A percentile compares a stretch with the other conserved stretches of the same genome.
Conservation (phyloP, 2,797 vertebrate genomes). For the Acanthurus tractus region DNA sequence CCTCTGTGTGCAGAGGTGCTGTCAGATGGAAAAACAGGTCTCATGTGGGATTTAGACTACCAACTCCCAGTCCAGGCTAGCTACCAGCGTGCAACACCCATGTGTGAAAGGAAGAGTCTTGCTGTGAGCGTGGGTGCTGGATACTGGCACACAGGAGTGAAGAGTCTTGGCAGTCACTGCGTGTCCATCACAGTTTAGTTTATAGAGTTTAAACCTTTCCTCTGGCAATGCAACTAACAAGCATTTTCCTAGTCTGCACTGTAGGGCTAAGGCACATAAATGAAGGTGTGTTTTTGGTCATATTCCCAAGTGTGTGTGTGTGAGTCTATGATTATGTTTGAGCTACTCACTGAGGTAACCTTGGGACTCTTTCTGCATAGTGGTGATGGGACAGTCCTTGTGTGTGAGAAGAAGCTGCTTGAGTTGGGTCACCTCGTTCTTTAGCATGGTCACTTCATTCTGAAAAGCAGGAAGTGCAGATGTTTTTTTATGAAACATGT, state of each 20-base stretch:
- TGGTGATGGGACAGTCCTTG: constrained; percentile 99
- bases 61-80: constrained; percentile 57
- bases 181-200: constrained; percentile 58
- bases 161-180: constrained; percentile 52
- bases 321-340: constrained; percentile 53
- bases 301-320: constrained; percentile 32
- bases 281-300: constrained; percentile 48
- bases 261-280: constrained; percentile 49
- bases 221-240: constrained; percentile 38
- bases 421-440: constrained; percentile 99
- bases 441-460: constrained; percentile 99
- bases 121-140: constrained; percentile 64
- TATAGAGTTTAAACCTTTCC: constrained; percentile 50
- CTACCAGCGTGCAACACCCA: constrained; percentile 68
- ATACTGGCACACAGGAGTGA: constrained; percentile 59
- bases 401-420: constrained; percentile 99
- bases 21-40: constrained; percentile 72
- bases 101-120: constrained; percentile 66
- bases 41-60: constrained; percentile 65
- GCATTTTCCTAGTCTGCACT: constrained; percentile 46
- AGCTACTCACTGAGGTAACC: constrained; percentile 99
- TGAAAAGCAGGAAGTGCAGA: constrained; percentile 68
- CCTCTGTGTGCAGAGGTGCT: constrained; percentile 38
- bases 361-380: constrained; percentile 99
- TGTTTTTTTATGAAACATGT: not conserved